phyloP scores from a whole-genome alignment of 2,888 invertebrate species.

The Zhuqinia jingwanae region DNA sequence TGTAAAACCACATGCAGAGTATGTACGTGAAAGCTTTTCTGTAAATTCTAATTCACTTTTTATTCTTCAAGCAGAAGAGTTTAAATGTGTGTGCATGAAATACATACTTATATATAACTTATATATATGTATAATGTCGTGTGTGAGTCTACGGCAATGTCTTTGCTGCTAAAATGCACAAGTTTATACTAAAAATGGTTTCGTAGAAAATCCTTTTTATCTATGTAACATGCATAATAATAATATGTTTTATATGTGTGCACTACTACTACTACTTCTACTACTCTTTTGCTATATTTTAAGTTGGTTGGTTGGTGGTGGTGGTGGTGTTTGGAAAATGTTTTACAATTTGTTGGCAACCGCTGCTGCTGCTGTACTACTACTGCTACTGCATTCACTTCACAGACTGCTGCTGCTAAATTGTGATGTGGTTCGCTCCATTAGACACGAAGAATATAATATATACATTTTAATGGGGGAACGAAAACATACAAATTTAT shows the following conservation, averaged over 20 bases:
- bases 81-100: background rate
- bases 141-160: background rate
- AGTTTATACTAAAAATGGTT: background rate
- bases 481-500: constrained; percentile 54
- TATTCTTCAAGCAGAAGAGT: constrained; percentile 16
- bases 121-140: no score
- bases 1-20: background rate
- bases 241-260: constrained; percentile 5
- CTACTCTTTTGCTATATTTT: no score
- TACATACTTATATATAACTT: no score
- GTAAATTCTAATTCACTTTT: constrained; percentile 6
- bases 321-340: constrained; percentile 25
- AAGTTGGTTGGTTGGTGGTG: no score
- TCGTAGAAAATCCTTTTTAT: background rate
- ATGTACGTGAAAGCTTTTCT: background rate
- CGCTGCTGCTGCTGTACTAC: background rate
- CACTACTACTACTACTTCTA: no score
- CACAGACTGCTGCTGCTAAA: constrained; percentile 30
- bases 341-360: constrained; percentile 54
- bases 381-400: background rate
- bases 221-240: no score
- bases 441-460: constrained; percentile 60
- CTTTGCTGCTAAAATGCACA: background rate
- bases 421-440: constrained; percentile 62
- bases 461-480: constrained; percentile 58